Conservation (phyloP, 1,140 invertebrate genomes). For the Whitmania pigra region DNA sequence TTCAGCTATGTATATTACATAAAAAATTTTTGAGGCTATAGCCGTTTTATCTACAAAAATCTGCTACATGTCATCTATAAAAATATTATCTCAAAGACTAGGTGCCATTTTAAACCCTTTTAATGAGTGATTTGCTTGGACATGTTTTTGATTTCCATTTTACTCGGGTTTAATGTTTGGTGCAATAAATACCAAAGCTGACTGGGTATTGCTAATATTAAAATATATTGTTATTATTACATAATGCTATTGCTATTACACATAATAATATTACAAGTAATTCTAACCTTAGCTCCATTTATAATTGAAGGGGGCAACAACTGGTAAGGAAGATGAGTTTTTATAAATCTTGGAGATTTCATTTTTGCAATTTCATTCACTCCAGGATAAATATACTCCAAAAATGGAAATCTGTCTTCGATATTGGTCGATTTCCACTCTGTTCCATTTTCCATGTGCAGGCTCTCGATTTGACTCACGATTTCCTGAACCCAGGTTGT, state of each 20-base stretch:
- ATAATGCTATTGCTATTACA: too few species aligned
- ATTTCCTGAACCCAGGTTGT: conserved; percentile 49
- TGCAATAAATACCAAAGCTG: too few species aligned
- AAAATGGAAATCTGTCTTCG: conserved; percentile 44
- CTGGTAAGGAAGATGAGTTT: conserved; percentile 44
- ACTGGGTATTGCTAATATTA: not conserved
- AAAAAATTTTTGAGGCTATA: too few species aligned
- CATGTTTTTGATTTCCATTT: too few species aligned
- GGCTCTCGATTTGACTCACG: conserved; percentile 41
- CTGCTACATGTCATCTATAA: too few species aligned
- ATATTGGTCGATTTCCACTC: conserved; percentile 29
- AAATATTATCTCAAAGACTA: too few species aligned
- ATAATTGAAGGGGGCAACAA: conserved; percentile 35
- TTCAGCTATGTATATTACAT: too few species aligned
- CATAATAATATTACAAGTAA: too few species aligned
- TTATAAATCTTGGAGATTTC: conserved; percentile 40
- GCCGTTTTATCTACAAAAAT: too few species aligned
- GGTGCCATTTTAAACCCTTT: not conserved
- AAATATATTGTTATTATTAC: too few species aligned
- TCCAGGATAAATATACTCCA: conserved; percentile 45
- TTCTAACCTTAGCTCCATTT: not conserved
- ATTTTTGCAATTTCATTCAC: conserved; percentile 33
- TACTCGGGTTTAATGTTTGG: too few species aligned
- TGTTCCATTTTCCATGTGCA: conserved; percentile 21
- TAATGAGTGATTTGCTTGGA: too few species aligned